phyloP scores from a whole-genome alignment of 2,113 vertebrate genomes.

The Ammodytes marinus region DNA sequence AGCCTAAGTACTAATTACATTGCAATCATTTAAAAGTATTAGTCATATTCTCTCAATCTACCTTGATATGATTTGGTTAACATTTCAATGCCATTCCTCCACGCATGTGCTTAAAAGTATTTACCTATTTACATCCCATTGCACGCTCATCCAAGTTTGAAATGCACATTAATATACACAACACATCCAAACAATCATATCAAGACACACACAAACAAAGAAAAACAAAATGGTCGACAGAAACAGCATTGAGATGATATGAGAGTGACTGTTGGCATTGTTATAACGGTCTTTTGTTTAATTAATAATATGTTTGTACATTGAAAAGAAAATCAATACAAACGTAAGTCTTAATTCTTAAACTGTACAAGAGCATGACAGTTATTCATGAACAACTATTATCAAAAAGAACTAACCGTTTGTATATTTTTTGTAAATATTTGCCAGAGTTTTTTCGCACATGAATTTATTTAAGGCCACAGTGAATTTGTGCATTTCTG shows the following conservation, averaged over 20 bases:
- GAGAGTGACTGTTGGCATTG: conserved; percentile 10
- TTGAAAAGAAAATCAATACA: conserved; percentile 36
- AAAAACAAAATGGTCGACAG: background rate
- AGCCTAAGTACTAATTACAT: background rate
- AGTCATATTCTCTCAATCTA: background rate
- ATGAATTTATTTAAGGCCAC: conserved; percentile 34
- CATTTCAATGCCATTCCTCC: conserved; percentile 2
- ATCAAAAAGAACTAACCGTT: background rate
- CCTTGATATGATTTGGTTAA: conserved; percentile 15
- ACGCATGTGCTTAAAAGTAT: background rate
- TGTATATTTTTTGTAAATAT: background rate
- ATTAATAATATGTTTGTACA: conserved; percentile 14
- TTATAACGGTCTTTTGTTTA: background rate
- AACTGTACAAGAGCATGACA: conserved; percentile 22
- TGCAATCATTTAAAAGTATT: background rate
- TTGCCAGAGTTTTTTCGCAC: background rate
- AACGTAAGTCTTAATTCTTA: background rate
- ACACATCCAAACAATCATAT: background rate
- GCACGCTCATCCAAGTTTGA: conserved; percentile 1
- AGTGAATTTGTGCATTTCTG: conserved; percentile 38
- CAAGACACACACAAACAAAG: background rate
- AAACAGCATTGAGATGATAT: background rate
- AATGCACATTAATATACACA: conserved; percentile 11
- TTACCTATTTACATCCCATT: conserved; percentile 33
- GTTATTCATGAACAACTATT: background rate